These are phyloP conservation scores for Monomorium pharaonis DNA, from an alignment of 1,140 invertebrate species.

Conservation along the genomic window DNA sequence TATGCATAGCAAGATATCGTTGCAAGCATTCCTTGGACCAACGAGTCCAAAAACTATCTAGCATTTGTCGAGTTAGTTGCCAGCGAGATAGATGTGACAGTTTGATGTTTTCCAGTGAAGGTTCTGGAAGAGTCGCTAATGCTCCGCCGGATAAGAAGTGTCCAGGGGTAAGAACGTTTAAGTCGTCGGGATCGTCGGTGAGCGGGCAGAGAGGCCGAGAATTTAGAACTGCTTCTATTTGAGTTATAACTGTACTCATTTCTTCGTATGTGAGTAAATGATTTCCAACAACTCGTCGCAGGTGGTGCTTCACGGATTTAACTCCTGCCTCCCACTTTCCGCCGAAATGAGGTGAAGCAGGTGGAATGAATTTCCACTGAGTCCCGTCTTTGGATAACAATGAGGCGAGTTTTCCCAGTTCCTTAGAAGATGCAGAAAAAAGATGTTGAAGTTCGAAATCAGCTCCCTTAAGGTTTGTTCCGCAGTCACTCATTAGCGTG, in stretches of 20 bases:
- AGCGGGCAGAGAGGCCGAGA: neutral
- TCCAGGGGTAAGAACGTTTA: neutral
- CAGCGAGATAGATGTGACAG: too few relatives aligned
- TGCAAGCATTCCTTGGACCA: neutral
- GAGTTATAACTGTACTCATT: neutral
- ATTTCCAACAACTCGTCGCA: too few relatives aligned
- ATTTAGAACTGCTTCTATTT: neutral
- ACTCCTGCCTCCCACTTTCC: neutral
- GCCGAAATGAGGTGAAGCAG: neutral
- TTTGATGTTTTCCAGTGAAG: neutral
- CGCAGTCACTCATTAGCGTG: slow-evolving; percentile 71
- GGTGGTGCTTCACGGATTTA: too few relatives aligned
- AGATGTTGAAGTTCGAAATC: slow-evolving; percentile 56
- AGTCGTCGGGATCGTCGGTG: neutral
- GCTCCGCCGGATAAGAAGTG: neutral
- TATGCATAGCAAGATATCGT: neutral
- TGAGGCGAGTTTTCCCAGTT: too few relatives aligned
- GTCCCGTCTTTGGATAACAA: neutral
- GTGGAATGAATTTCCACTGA: neutral
- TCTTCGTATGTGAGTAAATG: too few relatives aligned
- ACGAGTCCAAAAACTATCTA: too few relatives aligned
- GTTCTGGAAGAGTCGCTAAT: neutral
- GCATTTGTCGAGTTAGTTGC: too few relatives aligned
- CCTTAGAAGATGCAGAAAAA: too few relatives aligned
- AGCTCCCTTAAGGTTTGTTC: slow-evolving; percentile 50